phyloP scores from a whole-genome alignment of 1,140 invertebrate species.

The Drosophila teissieri region DNA sequence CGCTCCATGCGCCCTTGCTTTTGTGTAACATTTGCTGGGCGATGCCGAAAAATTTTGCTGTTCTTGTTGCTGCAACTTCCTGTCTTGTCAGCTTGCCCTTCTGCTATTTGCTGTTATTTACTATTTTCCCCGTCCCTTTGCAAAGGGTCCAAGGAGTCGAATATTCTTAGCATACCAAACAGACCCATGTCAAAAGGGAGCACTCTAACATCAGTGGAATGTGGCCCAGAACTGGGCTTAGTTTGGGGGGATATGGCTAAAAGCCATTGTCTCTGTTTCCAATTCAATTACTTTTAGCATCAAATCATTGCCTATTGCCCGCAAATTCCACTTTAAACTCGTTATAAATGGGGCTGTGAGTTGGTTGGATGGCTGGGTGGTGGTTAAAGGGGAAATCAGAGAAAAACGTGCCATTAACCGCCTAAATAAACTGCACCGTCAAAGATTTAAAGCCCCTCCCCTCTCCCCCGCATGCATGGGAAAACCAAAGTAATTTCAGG shows the following conservation, averaged over 20 bases:
- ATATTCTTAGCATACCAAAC: constrained; percentile 25
- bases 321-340: constrained; percentile 49
- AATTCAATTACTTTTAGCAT: constrained; percentile 14
- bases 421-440: constrained; percentile 64
- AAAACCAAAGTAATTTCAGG: constrained; percentile 73
- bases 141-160: constrained; percentile 15
- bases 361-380: too few species aligned
- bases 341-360: constrained; percentile 12
- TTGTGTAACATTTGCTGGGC: constrained; percentile 77
- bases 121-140: constrained; percentile 66
- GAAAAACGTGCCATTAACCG: constrained; percentile 44
- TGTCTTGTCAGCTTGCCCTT: constrained; percentile 50
- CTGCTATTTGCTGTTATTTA: constrained; percentile 72
- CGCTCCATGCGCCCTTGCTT: constrained; percentile 4
- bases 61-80: constrained; percentile 43
- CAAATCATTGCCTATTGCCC: constrained; percentile 8
- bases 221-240: constrained; percentile 4
- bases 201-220: constrained; percentile 23
- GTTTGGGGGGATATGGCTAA: background rate
- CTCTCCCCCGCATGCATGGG: constrained; percentile 11
- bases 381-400: background rate
- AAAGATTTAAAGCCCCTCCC: constrained; percentile 54
- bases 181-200: constrained; percentile 45
- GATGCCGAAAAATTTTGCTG: constrained; percentile 71
- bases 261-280: constrained; percentile 17